Percentiles rank a stretch among this genome's conserved stretches.
phyloP scores from a whole-genome alignment of 2,888 invertebrate species.

The Neoascia interrupta region DNA sequence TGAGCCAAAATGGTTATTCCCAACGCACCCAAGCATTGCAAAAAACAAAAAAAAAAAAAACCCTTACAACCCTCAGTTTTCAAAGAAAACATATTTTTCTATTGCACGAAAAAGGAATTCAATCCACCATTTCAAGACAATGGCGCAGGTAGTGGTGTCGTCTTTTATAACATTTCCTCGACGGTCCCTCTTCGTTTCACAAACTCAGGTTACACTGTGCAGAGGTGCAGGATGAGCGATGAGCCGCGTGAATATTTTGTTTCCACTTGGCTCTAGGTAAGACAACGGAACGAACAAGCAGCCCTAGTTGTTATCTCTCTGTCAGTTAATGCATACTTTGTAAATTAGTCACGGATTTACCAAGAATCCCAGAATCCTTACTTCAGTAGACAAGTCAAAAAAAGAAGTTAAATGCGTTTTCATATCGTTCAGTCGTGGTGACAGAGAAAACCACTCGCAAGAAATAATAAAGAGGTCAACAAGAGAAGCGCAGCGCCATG shows the following conservation, averaged over 20 bases:
- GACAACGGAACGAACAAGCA: no score
- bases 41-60: no score
- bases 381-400: background rate
- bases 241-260: background rate
- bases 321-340: slow-evolving; percentile 53
- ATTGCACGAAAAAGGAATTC: no score
- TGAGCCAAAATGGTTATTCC: no score
- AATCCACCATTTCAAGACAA: background rate
- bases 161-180: background rate
- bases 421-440: background rate
- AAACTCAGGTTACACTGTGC: slow-evolving; percentile 49
- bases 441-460: slow-evolving; percentile 40
- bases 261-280: no score
- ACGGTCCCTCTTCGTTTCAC: slow-evolving; percentile 3
- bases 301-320: no score
- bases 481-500: slow-evolving; percentile 45
- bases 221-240: background rate
- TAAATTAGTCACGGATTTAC: slow-evolving; percentile 60
- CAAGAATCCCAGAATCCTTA: slow-evolving; percentile 20
- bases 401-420: slow-evolving; percentile 11
- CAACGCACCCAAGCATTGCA: no score
- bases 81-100: no score
- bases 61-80: no score
- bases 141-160: slow-evolving; percentile 10
- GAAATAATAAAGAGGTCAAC: slow-evolving; percentile 60